Evolutionary conservation across 37 sponge, comb jelly and placozoan genomes (phyloP).

Genomic region (Tethya wilhelma): DNA sequence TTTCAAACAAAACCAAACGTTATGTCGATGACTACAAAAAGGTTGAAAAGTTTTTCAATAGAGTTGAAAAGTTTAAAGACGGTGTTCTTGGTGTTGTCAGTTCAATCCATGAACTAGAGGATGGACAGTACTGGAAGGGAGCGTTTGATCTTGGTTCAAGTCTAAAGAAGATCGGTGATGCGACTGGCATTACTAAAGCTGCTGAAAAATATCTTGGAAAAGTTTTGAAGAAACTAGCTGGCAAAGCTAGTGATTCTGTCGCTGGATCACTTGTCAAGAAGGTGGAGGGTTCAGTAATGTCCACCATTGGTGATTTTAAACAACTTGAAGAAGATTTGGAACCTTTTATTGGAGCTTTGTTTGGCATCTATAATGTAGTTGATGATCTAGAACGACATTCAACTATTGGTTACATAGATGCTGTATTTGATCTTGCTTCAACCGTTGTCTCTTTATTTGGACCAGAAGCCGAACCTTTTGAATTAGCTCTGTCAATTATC

Average conservation of each 20-base stretch:
- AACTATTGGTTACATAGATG: constrained; percentile 9
- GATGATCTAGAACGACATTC: not conserved
- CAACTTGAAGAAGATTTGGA: not conserved
- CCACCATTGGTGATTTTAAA: constrained; percentile 3
- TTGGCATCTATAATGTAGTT: not conserved
- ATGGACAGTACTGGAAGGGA: not conserved
- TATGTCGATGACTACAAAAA: not conserved
- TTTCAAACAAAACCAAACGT: not conserved
- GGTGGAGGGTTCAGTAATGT: not conserved
- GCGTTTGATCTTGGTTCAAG: constrained; percentile 1
- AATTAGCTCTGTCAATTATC: not conserved
- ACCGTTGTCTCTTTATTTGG: not conserved
- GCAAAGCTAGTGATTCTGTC: not conserved
- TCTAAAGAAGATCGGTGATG: constrained; percentile 1
- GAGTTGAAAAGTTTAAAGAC: not conserved
- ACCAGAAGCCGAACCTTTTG: constrained; percentile 1
- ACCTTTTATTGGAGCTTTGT: not conserved
- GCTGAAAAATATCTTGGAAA: constrained; percentile 3
- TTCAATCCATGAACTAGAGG: constrained; percentile 6
- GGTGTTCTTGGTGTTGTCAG: not conserved
- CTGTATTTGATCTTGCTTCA: not conserved
- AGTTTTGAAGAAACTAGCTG: constrained; percentile 1
- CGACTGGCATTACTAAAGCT: constrained; percentile 7
- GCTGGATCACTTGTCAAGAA: not conserved
- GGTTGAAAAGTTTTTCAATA: not conserved